Evolutionary conservation across 2,113 vertebrate genomes (phyloP).

Genomic region (Bucco capensis): DNA sequence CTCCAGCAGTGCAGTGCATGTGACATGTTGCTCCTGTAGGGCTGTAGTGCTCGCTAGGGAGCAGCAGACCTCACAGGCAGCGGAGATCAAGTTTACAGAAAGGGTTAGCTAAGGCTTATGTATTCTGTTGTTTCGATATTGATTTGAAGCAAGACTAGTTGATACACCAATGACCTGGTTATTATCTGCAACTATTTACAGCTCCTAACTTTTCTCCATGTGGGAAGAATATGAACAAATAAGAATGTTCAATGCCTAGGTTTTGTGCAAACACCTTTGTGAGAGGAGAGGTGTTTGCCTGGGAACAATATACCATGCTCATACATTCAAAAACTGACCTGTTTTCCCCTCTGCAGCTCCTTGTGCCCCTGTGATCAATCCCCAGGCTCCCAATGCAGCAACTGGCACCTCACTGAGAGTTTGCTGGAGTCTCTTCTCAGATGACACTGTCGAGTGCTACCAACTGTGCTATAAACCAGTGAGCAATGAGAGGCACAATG

Average conservation of each 20-base stretch:
- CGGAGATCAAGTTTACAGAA: background rate
- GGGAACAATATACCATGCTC: background rate
- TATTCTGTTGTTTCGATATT: background rate
- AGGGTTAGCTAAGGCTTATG: background rate
- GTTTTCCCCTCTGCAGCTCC: conserved; percentile 75
- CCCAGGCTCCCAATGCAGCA: conserved; percentile 86
- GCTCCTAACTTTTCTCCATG: background rate
- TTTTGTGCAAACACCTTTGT: background rate
- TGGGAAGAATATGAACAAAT: background rate
- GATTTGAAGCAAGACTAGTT: background rate
- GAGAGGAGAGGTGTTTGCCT: background rate
- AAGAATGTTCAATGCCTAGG: background rate
- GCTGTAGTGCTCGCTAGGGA: background rate
- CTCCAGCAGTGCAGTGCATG: background rate
- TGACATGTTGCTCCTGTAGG: background rate
- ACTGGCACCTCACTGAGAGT: conserved; percentile 83
- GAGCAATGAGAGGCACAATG: conserved; percentile 62
- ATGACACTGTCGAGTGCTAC: conserved; percentile 90
- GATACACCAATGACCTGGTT: background rate
- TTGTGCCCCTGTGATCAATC: conserved; percentile 92
- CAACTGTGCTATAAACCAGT: conserved; percentile 83
- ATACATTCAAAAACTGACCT: background rate
- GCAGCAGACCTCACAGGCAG: background rate
- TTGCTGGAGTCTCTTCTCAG: conserved; percentile 91
- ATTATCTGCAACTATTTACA: background rate